Conservation (phyloP, 2,888 invertebrate genomes). For the Atethmia centrago region DNA sequence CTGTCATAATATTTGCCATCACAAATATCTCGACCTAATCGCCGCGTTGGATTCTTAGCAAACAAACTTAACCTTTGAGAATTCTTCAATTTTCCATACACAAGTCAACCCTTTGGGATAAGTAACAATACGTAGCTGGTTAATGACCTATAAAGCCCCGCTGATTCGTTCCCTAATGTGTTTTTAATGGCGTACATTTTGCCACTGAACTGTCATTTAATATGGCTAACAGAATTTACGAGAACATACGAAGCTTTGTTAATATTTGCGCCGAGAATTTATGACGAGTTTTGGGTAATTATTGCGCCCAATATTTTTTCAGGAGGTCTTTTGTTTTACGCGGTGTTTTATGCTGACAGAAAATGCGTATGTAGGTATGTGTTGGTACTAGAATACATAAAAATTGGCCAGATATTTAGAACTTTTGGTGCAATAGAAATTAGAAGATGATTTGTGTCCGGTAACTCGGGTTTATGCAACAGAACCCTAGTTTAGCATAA, state of each 20-base stretch:
- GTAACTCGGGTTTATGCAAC: too few relatives aligned
- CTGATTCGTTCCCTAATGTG: conserved; percentile 84
- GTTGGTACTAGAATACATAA: not conserved
- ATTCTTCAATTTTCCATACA: conserved; percentile 60
- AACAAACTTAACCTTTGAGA: conserved; percentile 43
- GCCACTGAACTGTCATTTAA: conserved; percentile 86
- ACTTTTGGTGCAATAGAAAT: not conserved
- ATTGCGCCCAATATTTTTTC: conserved; percentile 42
- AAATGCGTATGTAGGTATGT: not conserved
- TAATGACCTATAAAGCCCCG: conserved; percentile 85
- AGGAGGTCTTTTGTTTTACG: conserved; percentile 20
- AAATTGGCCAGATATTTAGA: not conserved
- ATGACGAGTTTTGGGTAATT: conserved; percentile 57
- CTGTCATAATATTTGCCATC: conserved; percentile 11
- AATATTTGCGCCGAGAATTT: conserved; percentile 63
- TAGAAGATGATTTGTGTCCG: too few relatives aligned
- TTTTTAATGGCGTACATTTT: conserved; percentile 87
- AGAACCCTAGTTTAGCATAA: too few relatives aligned
- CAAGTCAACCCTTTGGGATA: conserved; percentile 65
- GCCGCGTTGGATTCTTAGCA: conserved; percentile 36
- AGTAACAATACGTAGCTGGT: conserved; percentile 78
- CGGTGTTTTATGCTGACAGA: not conserved
- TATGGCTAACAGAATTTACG: conserved; percentile 82
- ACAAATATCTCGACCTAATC: conserved; percentile 14
- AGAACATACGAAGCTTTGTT: conserved; percentile 62